phyloP scores from a whole-genome alignment of 2,888 invertebrate species.

The Drosophila leonis region DNA sequence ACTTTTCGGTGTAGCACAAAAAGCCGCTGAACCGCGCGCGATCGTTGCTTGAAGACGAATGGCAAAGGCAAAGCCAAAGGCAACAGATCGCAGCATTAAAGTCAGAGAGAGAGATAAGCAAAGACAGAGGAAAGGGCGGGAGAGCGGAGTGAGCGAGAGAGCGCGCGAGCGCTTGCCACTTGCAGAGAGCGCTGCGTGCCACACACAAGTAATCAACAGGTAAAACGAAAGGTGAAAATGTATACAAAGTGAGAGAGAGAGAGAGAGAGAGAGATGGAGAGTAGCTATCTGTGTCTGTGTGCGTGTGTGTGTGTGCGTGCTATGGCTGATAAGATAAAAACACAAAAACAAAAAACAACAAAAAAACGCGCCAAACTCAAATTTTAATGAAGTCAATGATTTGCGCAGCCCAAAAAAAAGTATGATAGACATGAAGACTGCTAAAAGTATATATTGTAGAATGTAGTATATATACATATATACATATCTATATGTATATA shows the following conservation, averaged over 20 bases:
- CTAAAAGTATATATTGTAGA: neutral
- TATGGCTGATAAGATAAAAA: constrained; percentile 60
- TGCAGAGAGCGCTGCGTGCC: constrained; percentile 27
- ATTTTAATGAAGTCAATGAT: constrained; percentile 27
- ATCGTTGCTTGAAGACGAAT: constrained; percentile 79
- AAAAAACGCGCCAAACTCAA: constrained; percentile 38
- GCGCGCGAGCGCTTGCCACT: constrained; percentile 18
- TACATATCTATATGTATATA: constrained; percentile 1
- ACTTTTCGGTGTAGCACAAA: neutral
- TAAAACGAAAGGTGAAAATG: constrained; percentile 69
- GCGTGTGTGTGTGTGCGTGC: constrained; percentile 25
- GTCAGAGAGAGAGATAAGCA: constrained; percentile 57
- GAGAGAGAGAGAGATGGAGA: neutral
- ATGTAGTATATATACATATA: neutral
- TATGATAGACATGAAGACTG: neutral
- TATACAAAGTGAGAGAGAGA: neutral
- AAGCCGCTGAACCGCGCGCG: constrained; percentile 68
- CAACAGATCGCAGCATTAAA: constrained; percentile 52
- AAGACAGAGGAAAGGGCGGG: constrained; percentile 22
- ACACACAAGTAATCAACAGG: constrained; percentile 63
- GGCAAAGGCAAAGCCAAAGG: constrained; percentile 50
- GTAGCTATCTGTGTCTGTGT: neutral
- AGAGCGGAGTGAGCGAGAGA: neutral
- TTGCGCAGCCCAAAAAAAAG: constrained; percentile 4
- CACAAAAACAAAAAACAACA: constrained; percentile 43